Base-by-base conservation (phyloP, 1,140 invertebrate species). In the Daktulosphaira vitifoliae region DNA sequence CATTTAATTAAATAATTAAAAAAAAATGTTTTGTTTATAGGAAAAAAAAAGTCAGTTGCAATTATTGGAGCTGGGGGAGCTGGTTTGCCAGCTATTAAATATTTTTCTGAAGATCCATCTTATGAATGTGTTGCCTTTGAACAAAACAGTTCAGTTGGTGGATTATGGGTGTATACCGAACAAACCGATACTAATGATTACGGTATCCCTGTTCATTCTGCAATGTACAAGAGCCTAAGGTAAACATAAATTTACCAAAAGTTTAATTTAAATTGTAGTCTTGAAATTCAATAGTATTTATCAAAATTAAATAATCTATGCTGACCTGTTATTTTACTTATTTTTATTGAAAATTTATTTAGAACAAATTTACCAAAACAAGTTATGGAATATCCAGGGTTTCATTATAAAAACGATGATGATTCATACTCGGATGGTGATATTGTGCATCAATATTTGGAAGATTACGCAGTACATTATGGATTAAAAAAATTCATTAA, bases 221-320 rank as follows among this genome's bases (percentile, higher is more conserved):
- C 88, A 75, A 93, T 94, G 86, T 92, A 92, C 73, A 82, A 86
- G 72, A 84, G 84, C 70, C 76, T 92, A 15, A 85, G 82, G 88
- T 33, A 33, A n/a, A n/a, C n/a, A n/a, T n/a, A n/a, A n/a, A n/a
- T n/a, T n/a, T n/a, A n/a, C n/a, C n/a, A n/a, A n/a, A n/a, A n/a
- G n/a, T n/a, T n/a, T n/a, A n/a, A n/a, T n/a, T n/a, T n/a, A n/a
- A n/a, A n/a, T n/a, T n/a, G n/a, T n/a, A n/a, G n/a, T n/a, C n/a
- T n/a, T n/a, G n/a, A n/a, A n/a, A 33, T 33, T 33, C 29, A 11
- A 33, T 6, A 33, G 29, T 6, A 33, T 33, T 33, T 90, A 76
- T n/a, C n/a, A n/a, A n/a, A n/a, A n/a, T n/a, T n/a, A n/a, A n/a
- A n/a, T n/a, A n/a, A n/a, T n/a, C n/a, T n/a, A 71, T 73, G 16